Evolutionary conservation across 2,888 invertebrate genomes (phyloP).

Genomic region (Drosophila prostipennis): DNA sequence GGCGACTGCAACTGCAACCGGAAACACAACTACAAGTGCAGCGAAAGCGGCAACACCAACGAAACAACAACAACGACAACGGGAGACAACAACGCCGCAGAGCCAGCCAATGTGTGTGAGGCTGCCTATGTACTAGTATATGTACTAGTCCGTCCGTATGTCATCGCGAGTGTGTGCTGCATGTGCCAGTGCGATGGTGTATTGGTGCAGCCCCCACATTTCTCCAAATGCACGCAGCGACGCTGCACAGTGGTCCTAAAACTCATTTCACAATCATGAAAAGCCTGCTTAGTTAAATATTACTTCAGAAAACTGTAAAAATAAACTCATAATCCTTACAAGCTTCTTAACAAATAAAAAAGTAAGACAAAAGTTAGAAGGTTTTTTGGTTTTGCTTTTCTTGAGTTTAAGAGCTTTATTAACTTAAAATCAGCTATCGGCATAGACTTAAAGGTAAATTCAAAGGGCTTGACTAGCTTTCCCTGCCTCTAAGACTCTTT

Average conservation of each 20-base stretch:
- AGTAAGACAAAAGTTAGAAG: too few relatives aligned
- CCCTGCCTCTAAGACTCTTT: background rate
- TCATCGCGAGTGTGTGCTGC: slow-evolving; percentile 26
- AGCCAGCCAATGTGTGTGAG: slow-evolving; percentile 77
- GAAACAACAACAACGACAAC: slow-evolving; percentile 29
- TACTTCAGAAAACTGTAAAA: too few relatives aligned
- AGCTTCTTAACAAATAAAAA: too few relatives aligned
- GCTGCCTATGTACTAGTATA: slow-evolving; percentile 72
- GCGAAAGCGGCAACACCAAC: slow-evolving; percentile 31
- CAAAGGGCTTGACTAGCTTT: too few relatives aligned
- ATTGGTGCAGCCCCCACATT: slow-evolving; percentile 75
- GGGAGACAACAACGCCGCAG: slow-evolving; percentile 30
- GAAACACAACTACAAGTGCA: slow-evolving; percentile 30
- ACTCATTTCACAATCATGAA: background rate
- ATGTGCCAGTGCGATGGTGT: slow-evolving; percentile 14
- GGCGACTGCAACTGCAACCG: slow-evolving; percentile 35
- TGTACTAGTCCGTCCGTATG: slow-evolving; percentile 57
- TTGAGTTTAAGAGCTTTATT: too few relatives aligned
- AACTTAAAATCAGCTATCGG: too few relatives aligned
- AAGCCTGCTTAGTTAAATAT: too few relatives aligned
- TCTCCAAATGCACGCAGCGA: slow-evolving; percentile 71
- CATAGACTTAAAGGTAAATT: too few relatives aligned
- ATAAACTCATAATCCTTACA: too few relatives aligned
- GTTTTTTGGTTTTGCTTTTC: too few relatives aligned
- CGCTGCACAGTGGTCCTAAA: slow-evolving; percentile 29